Evolutionary conservation across 2,113 vertebrate genomes (phyloP).

Genomic region (Melanotaenia duboulayi): DNA sequence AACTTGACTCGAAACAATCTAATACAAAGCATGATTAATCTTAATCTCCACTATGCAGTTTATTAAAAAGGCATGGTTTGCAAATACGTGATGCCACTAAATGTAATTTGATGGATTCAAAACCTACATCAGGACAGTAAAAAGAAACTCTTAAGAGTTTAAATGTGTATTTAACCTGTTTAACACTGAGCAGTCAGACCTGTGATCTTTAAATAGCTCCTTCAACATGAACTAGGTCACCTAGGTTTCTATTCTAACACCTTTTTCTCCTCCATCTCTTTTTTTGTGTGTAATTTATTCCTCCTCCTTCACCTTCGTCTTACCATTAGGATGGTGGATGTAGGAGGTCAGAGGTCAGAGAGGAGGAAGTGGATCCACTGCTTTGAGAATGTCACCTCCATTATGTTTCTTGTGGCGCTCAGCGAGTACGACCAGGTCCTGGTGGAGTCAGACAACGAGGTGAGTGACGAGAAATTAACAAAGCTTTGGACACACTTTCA

Average conservation of each 20-base stretch:
- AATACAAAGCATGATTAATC: slow-evolving; percentile 28
- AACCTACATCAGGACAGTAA: background rate
- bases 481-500: background rate
- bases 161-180: background rate
- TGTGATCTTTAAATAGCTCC: background rate
- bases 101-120: slow-evolving; percentile 63
- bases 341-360: slow-evolving; percentile 97
- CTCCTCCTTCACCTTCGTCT: slow-evolving; percentile 12
- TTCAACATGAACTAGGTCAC: background rate
- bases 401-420: slow-evolving; percentile 98
- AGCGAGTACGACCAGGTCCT: slow-evolving; percentile 99
- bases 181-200: background rate
- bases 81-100: background rate
- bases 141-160: background rate
- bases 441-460: slow-evolving; percentile 99
- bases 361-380: slow-evolving; percentile 99
- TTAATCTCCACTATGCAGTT: background rate
- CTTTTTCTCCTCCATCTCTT: background rate
- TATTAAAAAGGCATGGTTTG: background rate
- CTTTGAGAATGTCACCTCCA: slow-evolving; percentile 99
- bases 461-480: slow-evolving; percentile 50
- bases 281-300: slow-evolving; percentile 8
- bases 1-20: no score
- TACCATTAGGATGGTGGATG: slow-evolving; percentile 94
- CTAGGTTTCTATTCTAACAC: slow-evolving; percentile 2